Evolutionary conservation across 2,113 vertebrate species (phyloP).

Genomic region (Crotalus viridis): DNA sequence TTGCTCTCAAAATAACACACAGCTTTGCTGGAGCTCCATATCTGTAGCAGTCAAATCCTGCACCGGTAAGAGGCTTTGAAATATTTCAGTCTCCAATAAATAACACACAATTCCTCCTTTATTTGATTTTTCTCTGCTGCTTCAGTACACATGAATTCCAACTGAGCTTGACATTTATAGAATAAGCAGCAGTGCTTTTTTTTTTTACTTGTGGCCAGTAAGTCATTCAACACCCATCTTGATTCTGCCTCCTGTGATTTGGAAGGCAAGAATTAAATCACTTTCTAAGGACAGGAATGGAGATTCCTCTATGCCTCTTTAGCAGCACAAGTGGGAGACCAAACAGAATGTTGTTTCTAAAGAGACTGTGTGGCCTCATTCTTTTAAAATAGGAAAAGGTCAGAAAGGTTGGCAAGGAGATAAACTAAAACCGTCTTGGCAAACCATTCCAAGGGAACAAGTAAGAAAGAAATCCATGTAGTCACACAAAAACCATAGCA

Average conservation of each 20-base stretch:
- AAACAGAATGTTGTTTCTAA: background rate
- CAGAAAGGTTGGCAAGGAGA: background rate
- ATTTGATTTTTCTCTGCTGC: background rate
- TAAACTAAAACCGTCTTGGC: background rate
- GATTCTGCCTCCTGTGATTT: background rate
- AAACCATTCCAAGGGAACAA: background rate
- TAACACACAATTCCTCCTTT: background rate
- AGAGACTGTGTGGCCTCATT: background rate
- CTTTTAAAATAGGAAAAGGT: background rate
- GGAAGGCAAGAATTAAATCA: background rate
- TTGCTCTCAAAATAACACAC: background rate
- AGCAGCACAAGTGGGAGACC: background rate
- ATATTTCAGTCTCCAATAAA: conserved; percentile 14
- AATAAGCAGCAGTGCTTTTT: background rate
- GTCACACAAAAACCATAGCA: background rate
- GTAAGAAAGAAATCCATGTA: background rate
- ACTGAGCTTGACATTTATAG: conserved; percentile 4
- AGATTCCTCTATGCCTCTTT: background rate
- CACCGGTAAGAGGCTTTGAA: background rate
- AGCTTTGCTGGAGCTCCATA: background rate
- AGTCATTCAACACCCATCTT: background rate
- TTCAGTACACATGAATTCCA: conserved; percentile 1
- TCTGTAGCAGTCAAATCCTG: conserved; percentile 4
- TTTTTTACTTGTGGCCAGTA: background rate
- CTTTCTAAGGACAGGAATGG: background rate